Percentiles rank a stretch among this genome's conserved stretches.
Evolutionary conservation across 1,140 invertebrate genomes (phyloP).

Genomic region (Drosophila melanica): DNA sequence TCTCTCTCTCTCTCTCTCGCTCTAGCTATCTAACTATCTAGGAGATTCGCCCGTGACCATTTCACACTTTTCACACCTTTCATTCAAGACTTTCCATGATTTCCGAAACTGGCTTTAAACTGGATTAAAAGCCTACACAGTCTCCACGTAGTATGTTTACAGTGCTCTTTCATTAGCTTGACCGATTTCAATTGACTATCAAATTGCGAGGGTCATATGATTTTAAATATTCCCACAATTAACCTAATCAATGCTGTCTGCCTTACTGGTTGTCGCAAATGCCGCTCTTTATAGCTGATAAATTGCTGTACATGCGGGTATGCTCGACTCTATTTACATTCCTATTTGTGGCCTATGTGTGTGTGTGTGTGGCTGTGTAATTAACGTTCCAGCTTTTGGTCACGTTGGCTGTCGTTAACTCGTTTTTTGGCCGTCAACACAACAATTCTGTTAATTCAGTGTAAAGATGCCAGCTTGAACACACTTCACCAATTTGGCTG

Average conservation of each 20-base stretch:
- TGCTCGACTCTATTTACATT: slow-evolving; percentile 24
- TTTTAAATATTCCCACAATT: neutral
- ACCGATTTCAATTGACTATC: too few species aligned
- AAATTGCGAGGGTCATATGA: too few species aligned
- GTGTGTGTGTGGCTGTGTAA: slow-evolving; percentile 18
- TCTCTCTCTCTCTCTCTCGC: too few species aligned
- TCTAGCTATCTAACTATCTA: too few species aligned
- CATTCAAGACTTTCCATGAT: too few species aligned
- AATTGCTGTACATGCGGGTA: neutral
- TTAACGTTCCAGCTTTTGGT: slow-evolving; percentile 13
- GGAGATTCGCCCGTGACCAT: too few species aligned
- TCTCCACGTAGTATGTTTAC: too few species aligned
- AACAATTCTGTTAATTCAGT: neutral
- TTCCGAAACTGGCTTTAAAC: too few species aligned
- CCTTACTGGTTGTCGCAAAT: neutral
- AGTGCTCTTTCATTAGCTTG: too few species aligned
- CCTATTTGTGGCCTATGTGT: slow-evolving; percentile 3
- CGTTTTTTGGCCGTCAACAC: slow-evolving; percentile 18
- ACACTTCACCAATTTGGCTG: slow-evolving; percentile 11
- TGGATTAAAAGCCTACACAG: too few species aligned
- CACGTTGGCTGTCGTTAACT: neutral
- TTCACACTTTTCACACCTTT: too few species aligned
- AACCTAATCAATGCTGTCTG: neutral
- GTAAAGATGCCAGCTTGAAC: slow-evolving; percentile 3
- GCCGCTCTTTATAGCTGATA: slow-evolving; percentile 3